Percentiles rank a stretch among this genome's conserved stretches.
phyloP scores from a whole-genome alignment of 2,888 invertebrate genomes.

The Emmelina monodactyla region DNA sequence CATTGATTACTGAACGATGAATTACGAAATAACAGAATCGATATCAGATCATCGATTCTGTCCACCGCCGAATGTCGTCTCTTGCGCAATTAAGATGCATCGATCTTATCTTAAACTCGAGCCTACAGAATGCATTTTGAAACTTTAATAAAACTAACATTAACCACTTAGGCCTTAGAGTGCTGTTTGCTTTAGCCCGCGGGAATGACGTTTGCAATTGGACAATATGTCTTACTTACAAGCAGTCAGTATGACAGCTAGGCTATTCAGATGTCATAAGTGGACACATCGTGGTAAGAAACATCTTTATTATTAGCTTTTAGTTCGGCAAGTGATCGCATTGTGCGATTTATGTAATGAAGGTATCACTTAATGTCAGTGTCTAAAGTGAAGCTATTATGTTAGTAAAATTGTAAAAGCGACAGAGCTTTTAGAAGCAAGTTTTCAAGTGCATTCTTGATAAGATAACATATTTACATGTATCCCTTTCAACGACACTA shows the following conservation, averaged over 20 bases:
- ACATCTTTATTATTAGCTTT: not conserved
- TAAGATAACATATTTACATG: too few relatives aligned
- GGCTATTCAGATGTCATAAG: constrained; percentile 3
- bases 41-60: constrained; percentile 19
- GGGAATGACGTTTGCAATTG: constrained; percentile 5
- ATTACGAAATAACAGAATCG: constrained; percentile 11
- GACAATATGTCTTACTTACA: constrained; percentile 17
- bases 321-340: not conserved
- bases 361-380: too few relatives aligned
- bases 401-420: too few relatives aligned
- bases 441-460: too few relatives aligned
- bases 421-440: too few relatives aligned
- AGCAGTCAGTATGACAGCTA: constrained; percentile 3
- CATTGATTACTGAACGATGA: too few relatives aligned
- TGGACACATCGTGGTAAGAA: not conserved
- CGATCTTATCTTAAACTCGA: constrained; percentile 24
- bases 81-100: constrained; percentile 31
- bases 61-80: constrained; percentile 23
- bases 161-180: not conserved
- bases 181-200: not conserved
- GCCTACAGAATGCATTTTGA: not conserved
- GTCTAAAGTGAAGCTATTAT: too few relatives aligned
- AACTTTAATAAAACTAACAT: not conserved
- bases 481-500: too few relatives aligned
- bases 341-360: not conserved